These are phyloP conservation scores for Brachionus paranguensis DNA, from an alignment of 1,140 invertebrate species.

Conservation along the genomic window DNA sequence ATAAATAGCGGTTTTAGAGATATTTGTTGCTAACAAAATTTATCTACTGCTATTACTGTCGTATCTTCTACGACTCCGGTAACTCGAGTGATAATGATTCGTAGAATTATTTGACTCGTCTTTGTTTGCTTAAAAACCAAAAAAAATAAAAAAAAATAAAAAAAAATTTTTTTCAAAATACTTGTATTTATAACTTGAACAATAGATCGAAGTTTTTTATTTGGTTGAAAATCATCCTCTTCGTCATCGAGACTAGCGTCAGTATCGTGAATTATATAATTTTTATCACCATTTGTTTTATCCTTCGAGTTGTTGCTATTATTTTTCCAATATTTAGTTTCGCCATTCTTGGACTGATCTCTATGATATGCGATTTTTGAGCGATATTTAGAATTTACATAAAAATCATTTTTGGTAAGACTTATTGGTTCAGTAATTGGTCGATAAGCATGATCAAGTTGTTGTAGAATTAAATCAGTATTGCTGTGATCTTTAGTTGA, in stretches of 20 bases:
- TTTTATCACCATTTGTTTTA: neutral
- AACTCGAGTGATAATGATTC: neutral
- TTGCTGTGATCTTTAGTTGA: neutral
- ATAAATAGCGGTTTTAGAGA: neutral
- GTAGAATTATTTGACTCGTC: neutral
- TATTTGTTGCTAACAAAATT: neutral
- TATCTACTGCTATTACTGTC: slow-evolving; percentile 18
- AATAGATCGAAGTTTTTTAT: slow-evolving; percentile 18
- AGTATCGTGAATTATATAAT: neutral
- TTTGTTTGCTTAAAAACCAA: neutral
- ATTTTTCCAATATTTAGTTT: slow-evolving; percentile 12
- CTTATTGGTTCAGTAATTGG: slow-evolving; percentile 3
- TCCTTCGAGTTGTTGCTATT: neutral
- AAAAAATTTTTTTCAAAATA: neutral
- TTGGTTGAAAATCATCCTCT: neutral
- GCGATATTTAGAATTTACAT: neutral
- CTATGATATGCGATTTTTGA: neutral
- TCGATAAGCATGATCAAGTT: slow-evolving; percentile 1
- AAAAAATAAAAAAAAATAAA: neutral
- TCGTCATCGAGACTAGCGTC: neutral
- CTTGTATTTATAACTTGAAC: slow-evolving; percentile 19
- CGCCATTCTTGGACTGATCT: neutral
- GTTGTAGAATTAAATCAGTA: slow-evolving; percentile 6
- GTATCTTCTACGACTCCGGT: neutral
- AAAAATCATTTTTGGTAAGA: neutral